Evolutionary conservation across 2,888 invertebrate species (phyloP), one percentile per base, ranked within the genome.

Genomic region (Melikaiella ostensackeni): DNA sequence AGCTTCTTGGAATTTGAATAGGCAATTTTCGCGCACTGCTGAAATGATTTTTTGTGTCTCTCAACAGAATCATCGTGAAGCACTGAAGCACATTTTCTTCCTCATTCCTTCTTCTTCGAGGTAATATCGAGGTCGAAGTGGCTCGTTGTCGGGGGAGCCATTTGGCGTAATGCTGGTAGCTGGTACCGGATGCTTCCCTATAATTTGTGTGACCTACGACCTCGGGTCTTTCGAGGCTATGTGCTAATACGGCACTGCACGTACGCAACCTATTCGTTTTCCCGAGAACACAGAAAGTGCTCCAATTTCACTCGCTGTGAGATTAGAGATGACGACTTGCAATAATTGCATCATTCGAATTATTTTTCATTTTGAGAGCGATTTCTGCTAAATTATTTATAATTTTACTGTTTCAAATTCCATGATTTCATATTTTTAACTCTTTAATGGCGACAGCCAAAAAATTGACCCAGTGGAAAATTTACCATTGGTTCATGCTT

Each of bases 151-250:
- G 50, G 30, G 70, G 70, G 70, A 70, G 70, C 30, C 70, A 70
- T 70, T 70, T 70, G 50, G 46, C 50, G 70, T 70, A 50, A 55
- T 70, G 19, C 70, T 70, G 42, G 13, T 38, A 13, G 30, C 42
- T 42, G 42, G 50, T 70, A 70, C 46, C 42, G 42, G 66, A 46
- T 70, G 70, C 50, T 50, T n/a, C n/a, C 50, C 50, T 70, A 50
- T 50, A 70, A 70, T 70, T 70, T 70, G 70, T 50, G 70, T 46
- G 70, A 70, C 70, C 70, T 50, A 50, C 30, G 70, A 70, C 50
- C 50, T 70, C 50, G 27, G 50, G 33, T 66, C 66, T 66, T 46
- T 27, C 19, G 66, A 30, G 33, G 33, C 46, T 27, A 27, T 50
- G 50, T 50, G 50, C 55, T 70, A 70, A 70, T 70, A 70, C 50